Evolutionary conservation across 2,113 vertebrate species (phyloP), one percentile per base, ranked within the genome.

Genomic region (Centropus bengalensis): DNA sequence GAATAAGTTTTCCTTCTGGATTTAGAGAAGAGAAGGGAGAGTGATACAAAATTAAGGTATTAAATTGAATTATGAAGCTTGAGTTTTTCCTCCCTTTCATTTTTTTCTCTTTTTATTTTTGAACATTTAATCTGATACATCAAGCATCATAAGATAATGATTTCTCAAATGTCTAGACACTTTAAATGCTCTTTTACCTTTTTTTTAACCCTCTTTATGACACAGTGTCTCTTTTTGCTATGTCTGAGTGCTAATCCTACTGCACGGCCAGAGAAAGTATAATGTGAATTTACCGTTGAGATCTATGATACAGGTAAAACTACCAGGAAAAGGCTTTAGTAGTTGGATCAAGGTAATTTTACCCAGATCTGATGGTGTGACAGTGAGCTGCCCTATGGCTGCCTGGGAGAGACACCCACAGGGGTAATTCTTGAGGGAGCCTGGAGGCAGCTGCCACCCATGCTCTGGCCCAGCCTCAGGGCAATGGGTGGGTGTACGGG

Each of bases 381-480:
- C 45, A 47, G 58, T 4, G 70, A 40, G 40, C 58, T 40, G 47
- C 24, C n/a, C 27, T 45, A 10, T n/a, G 45, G 23, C 76, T 86
- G 60, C 30, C 4, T 55, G 69, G 51, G 33, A 73, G 47, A 51
- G 32, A 7, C 8, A n/a, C 8, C 24, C 3, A 1, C 30, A 58
- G 40, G 33, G 74, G 14, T 11, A 33, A 6, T 38, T 81, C 14
- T 1, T 64, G 86, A 21, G 23, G 26, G 30, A 71, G 14, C 8
- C 24, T 42, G 69, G 5, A 23, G 17, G 12, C 54, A 69, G 59
- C 75, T 79, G 74, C 75, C 67, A n/a, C 8, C 47, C 45, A 0
- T 12, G 16, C 7, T 8, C 45, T 10, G 26, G 10, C 8, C 32
- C 18, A 64, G 5, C 5, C 51, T 33, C 0, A 36, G 0, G 17